Percentiles rank a stretch among this genome's conserved stretches.
phyloP scores from a whole-genome alignment of 2,113 vertebrate genomes.

The Cromileptes altivelis region DNA sequence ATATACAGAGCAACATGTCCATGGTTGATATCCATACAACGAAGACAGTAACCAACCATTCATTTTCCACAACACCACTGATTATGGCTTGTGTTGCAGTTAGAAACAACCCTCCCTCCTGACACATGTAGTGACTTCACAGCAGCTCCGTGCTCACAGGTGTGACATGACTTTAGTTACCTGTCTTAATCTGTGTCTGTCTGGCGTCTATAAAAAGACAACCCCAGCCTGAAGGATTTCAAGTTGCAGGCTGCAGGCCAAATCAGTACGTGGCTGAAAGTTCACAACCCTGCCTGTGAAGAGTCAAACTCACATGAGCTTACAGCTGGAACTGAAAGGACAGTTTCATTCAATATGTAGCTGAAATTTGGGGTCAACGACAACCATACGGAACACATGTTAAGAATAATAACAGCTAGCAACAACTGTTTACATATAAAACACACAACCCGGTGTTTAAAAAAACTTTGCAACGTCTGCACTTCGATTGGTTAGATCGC shows the following conservation, averaged over 20 bases:
- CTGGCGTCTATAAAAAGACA: slow-evolving; percentile 62
- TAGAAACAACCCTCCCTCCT: background rate
- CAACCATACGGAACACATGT: no score
- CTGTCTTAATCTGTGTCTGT: slow-evolving; percentile 60
- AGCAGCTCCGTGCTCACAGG: background rate
- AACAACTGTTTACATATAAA: no score
- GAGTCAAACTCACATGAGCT: no score
- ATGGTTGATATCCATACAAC: background rate
- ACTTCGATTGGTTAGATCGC: background rate
- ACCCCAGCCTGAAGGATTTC: slow-evolving; percentile 20
- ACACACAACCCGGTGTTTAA: no score
- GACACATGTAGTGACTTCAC: background rate
- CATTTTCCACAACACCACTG: background rate
- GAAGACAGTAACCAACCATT: background rate
- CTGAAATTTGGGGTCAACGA: no score
- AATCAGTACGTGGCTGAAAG: slow-evolving; percentile 5
- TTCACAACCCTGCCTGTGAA: background rate
- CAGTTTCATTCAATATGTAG: background rate
- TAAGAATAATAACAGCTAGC: background rate
- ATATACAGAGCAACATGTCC: background rate
- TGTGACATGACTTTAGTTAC: slow-evolving; percentile 12
- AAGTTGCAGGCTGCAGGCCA: slow-evolving; percentile 3
- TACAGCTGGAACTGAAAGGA: no score
- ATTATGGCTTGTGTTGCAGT: background rate
- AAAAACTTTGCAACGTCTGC: background rate